Conservation (phyloP, 2,888 invertebrate species). For the Odontocolon sp. region DNA sequence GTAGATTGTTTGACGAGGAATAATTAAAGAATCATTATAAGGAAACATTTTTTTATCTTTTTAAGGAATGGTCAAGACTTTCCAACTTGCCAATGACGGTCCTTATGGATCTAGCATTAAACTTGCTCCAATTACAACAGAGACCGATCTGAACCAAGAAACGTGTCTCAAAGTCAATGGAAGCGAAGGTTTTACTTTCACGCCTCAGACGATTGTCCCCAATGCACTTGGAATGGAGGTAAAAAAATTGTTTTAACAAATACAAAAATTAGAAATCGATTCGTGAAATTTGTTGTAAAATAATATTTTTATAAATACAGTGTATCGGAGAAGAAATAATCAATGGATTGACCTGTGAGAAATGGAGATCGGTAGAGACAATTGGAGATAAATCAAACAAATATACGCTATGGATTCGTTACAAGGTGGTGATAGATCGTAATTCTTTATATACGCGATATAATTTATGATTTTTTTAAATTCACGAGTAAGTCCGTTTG, state of each 20-base stretch:
- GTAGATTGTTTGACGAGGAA: too few relatives aligned
- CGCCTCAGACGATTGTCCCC: conserved; percentile 91
- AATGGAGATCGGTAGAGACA: conserved; percentile 88
- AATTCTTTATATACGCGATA: too few relatives aligned
- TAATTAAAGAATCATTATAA: neutral
- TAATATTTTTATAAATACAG: conserved; percentile 56
- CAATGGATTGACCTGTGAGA: conserved; percentile 87
- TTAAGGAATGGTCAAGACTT: conserved; percentile 93
- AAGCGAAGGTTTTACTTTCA: conserved; percentile 83
- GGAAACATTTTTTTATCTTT: conserved; percentile 2
- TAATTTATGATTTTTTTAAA: too few relatives aligned
- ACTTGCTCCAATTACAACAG: conserved; percentile 93
- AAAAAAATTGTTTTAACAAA: conserved; percentile 49
- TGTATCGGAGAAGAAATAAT: conserved; percentile 86
- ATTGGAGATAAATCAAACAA: conserved; percentile 92
- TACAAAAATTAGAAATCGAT: conserved; percentile 8
- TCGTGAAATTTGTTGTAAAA: neutral
- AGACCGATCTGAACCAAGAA: conserved; percentile 86
- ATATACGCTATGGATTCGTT: conserved; percentile 93
- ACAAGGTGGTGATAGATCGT: too few relatives aligned
- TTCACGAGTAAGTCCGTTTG: neutral
- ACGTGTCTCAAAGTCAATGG: conserved; percentile 94
- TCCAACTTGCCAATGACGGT: conserved; percentile 86
- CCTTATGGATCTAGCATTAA: conserved; percentile 89
- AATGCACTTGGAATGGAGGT: conserved; percentile 89